Evolutionary conservation across 2,113 vertebrate genomes (phyloP).

Genomic region (Microcebus jonahi): DNA sequence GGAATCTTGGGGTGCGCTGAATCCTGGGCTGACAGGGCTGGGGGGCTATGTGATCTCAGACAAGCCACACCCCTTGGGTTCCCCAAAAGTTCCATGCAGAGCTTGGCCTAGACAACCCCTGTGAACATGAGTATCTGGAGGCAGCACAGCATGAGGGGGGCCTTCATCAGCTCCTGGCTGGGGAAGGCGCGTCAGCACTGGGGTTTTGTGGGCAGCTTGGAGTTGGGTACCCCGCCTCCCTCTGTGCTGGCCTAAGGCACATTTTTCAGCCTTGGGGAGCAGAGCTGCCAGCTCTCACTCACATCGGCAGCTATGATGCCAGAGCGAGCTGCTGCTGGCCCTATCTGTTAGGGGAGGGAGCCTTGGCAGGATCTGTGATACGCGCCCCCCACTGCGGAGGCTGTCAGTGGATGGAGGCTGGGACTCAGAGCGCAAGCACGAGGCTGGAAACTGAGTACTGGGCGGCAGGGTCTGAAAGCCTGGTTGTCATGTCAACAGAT

Average conservation of each 20-base stretch:
- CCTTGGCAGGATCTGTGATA: not conserved
- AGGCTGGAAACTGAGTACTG: not conserved
- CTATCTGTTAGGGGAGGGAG: not conserved
- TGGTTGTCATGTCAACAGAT: constrained; percentile 65
- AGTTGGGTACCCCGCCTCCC: not conserved
- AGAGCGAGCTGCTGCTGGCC: not conserved
- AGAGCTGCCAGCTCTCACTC: not conserved
- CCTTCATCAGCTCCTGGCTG: not conserved
- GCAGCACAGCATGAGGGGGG: fast-evolving
- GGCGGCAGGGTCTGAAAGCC: not conserved
- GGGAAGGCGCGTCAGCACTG: not conserved
- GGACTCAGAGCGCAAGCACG: not conserved
- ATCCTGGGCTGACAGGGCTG: not conserved
- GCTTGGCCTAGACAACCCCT: not conserved
- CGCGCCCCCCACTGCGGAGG: fast-evolving
- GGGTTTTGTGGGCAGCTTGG: not conserved
- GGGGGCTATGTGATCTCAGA: not conserved
- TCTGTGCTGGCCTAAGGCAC: not conserved
- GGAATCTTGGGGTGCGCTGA: not conserved
- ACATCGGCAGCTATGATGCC: too few species aligned
- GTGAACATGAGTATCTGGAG: too few species aligned
- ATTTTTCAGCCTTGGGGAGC: not conserved
- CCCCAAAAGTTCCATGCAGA: not conserved
- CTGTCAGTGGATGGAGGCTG: not conserved
- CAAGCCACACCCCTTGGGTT: not conserved